These are phyloP conservation scores for Notodonta ziczac DNA, from an alignment of 2,888 invertebrate genomes.

Conservation along the genomic window DNA sequence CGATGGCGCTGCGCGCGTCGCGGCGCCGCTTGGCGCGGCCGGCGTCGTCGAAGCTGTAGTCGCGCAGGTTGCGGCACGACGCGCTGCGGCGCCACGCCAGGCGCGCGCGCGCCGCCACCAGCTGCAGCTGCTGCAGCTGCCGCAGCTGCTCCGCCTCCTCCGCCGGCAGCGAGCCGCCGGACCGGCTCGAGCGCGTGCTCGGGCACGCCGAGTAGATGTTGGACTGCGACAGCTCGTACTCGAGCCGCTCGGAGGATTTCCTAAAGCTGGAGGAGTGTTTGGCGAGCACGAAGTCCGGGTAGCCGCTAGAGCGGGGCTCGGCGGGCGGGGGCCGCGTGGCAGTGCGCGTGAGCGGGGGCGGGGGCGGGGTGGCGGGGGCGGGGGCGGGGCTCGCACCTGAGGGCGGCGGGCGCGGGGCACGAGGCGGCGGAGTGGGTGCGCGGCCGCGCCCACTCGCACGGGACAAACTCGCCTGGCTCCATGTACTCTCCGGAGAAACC, in stretches of 20 bases:
- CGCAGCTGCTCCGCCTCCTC: slow-evolving; percentile 43
- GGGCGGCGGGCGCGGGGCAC: slow-evolving; percentile 62
- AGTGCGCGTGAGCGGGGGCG: slow-evolving; percentile 64
- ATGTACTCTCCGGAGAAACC: slow-evolving; percentile 83
- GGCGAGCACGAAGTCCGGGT: slow-evolving; percentile 77
- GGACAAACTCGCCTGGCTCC: slow-evolving; percentile 75
- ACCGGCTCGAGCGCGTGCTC: slow-evolving; percentile 72
- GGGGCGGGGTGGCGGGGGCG: slow-evolving; percentile 36
- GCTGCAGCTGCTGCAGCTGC: slow-evolving; percentile 15
- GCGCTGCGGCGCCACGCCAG: slow-evolving; percentile 90
- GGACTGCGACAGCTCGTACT: slow-evolving; percentile 84
- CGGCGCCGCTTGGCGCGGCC: slow-evolving; percentile 86
- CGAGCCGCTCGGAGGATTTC: slow-evolving; percentile 78
- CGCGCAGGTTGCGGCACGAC: slow-evolving; percentile 92
- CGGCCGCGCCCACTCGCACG: slow-evolving; percentile 73
- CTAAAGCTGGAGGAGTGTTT: slow-evolving; percentile 76
- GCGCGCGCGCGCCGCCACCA: slow-evolving; percentile 60
- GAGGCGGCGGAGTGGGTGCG: slow-evolving; percentile 82
- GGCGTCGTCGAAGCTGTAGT: slow-evolving; percentile 89
- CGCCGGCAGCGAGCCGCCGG: slow-evolving; percentile 62
- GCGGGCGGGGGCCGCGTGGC: slow-evolving; percentile 62
- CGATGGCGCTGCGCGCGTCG: slow-evolving; percentile 57
- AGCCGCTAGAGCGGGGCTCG: slow-evolving; percentile 67
- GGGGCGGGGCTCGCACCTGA: slow-evolving; percentile 62
- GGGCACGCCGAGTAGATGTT: slow-evolving; percentile 83